Evolutionary conservation across 2,888 invertebrate genomes (phyloP), one percentile per base, ranked within the genome.

Genomic region (Stramonita haemastoma): DNA sequence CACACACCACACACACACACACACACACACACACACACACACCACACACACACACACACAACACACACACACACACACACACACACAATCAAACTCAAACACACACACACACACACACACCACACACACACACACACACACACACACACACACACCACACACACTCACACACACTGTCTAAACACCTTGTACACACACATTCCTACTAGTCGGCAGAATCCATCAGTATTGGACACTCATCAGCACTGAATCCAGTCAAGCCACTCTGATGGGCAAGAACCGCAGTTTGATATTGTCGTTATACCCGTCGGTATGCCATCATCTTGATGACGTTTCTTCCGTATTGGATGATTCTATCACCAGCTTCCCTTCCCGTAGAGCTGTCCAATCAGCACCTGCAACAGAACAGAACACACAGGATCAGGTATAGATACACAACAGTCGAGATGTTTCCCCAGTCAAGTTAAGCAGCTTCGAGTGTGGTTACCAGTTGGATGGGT

Each of bases 321-420:
- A 66, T 88, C 90, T 56, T 57, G 26, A 36, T 86, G 87, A 60
- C 1, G 26, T 15, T 19, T n/a, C 56, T n/a, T 66, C 34, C 6
- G 17, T 29, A 22, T 32, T 66, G 22, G 13, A 1, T 2, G 91
- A 88, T 90, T 94, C 94, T 87, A 94, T 94, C n/a, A 94, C 91
- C 66, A 94, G 91, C 87, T 92, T 93, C 15, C 93, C 93, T 26
- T 93, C 92, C 19, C 93, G 87, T 92, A 94, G 92, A 94, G 91
- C 66, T 94, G 93, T 84, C 94, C 93, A 17, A 94, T 87, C 5
- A 93, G 32, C 36, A 93, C 93, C 94, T 94, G 93, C 56, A 92
- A n/a, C 8, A 73, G 5, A 22, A 57, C 57, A 8, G 11, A 60
- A 1, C 77, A 32, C 77, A 77, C 8, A 26, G 2, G 8, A 46